Evolutionary conservation across 2,888 invertebrate genomes (phyloP).

Genomic region (Merodon equestris): DNA sequence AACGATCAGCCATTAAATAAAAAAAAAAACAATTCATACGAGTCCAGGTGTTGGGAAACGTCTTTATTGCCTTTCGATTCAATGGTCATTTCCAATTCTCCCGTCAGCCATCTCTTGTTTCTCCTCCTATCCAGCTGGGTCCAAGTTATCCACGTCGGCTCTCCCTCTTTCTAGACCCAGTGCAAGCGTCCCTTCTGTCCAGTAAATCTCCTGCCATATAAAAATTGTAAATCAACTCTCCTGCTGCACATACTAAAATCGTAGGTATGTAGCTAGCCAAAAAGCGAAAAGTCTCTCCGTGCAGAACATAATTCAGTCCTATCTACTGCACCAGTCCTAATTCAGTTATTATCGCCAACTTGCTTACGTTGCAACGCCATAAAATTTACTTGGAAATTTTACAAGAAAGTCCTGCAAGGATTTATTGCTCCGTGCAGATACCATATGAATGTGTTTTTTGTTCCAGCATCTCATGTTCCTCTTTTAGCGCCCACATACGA

Average conservation of each 20-base stretch:
- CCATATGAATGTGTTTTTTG: slow-evolving; percentile 18
- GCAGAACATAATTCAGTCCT: slow-evolving; percentile 54
- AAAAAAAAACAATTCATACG: too few relatives aligned
- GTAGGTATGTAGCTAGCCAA: slow-evolving; percentile 12
- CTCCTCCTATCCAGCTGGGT: too few relatives aligned
- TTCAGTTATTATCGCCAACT: slow-evolving; percentile 68
- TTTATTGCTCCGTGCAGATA: slow-evolving; percentile 47
- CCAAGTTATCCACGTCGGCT: neutral
- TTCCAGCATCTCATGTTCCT: neutral
- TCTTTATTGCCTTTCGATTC: too few relatives aligned
- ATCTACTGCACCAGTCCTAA: slow-evolving; percentile 67
- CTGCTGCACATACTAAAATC: neutral
- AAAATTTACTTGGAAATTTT: slow-evolving; percentile 61
- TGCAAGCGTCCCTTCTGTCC: slow-evolving; percentile 33
- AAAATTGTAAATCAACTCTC: slow-evolving; percentile 54
- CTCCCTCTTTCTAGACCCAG: too few relatives aligned
- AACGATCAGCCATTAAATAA: too few relatives aligned
- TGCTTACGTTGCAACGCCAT: slow-evolving; percentile 66
- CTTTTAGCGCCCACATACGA: too few relatives aligned
- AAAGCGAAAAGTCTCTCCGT: slow-evolving; percentile 24
- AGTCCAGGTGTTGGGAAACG: too few relatives aligned
- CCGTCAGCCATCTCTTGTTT: too few relatives aligned
- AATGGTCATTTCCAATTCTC: too few relatives aligned
- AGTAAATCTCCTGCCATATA: slow-evolving; percentile 51
- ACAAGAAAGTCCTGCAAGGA: slow-evolving; percentile 52